Evolutionary conservation across 2,113 vertebrate species (phyloP).

Genomic region (Cryptotis parvus): DNA sequence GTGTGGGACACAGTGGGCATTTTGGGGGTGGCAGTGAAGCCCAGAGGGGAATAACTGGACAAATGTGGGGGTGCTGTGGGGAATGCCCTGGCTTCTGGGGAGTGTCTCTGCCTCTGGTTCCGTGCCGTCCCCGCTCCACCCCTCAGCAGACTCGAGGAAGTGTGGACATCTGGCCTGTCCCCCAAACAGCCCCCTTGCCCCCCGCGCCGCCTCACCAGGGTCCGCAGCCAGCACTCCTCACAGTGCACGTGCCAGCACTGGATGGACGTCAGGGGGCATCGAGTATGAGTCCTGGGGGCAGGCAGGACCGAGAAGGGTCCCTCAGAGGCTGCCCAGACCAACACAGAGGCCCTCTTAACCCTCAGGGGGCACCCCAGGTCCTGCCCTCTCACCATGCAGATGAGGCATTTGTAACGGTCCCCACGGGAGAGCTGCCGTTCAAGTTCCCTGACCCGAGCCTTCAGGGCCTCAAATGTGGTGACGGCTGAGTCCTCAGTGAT

Average conservation of each 20-base stretch:
- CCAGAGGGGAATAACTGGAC: background rate
- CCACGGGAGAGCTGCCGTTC: conserved; percentile 98
- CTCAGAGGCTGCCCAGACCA: background rate
- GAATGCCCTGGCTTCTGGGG: conserved; percentile 6
- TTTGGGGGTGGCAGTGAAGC: background rate
- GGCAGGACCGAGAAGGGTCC: conserved; percentile 68
- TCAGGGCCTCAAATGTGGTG: conserved; percentile 98
- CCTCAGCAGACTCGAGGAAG: background rate
- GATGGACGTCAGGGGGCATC: conserved; percentile 98
- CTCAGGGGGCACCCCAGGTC: background rate
- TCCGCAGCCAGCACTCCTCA: conserved; percentile 99
- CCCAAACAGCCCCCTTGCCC: background rate
- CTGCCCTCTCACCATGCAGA: conserved; percentile 96
- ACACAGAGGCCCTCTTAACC: background rate
- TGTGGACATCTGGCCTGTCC: background rate
- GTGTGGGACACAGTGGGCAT: background rate
- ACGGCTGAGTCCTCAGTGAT: conserved; percentile 98
- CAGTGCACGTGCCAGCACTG: conserved; percentile 99
- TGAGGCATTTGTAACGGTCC: conserved; percentile 99
- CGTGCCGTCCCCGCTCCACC: background rate
- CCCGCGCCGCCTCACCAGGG: conserved; percentile 92
- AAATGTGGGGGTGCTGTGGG: background rate
- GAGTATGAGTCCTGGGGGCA: conserved; percentile 96
- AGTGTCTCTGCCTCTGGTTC: background rate
- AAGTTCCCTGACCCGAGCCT: conserved; percentile 98